Evolutionary conservation across 1,140 invertebrate species (phyloP), one percentile per base, ranked within the genome.

Genomic region (Bombus fervidus): DNA sequence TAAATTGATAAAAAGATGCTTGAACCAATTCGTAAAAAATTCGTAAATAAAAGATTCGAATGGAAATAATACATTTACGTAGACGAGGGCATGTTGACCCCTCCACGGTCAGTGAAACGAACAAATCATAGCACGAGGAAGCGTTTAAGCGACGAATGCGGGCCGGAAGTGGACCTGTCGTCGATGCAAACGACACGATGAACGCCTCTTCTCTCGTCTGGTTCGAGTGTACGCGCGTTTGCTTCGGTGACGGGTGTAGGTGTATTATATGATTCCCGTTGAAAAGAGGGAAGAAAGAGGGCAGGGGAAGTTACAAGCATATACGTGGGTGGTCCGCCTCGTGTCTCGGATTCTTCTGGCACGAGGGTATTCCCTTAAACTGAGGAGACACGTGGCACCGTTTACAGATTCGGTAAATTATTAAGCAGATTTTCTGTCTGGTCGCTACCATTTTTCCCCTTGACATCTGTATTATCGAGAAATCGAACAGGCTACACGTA

Each of bases 151-250:
- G 64, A 53, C 85, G 88, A 90, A 87, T 80, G 85, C 89, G 76
- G 89, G 79, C 90, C 90, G 90, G 90, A 91, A 91, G 90, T 91
- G 83, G 86, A 89, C 86, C 90, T 91, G 90, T 91, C 90, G 86
- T 88, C 84, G 79, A 85, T 66, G 78, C 81, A 64, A 84, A 86
- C 76, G 84, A 91, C 81, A 87, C 83, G 90, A 91, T 74, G 83
- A 87, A 91, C 88, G 86, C 78, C 71, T 86, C 83, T 89, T 90
- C 84, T 78, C 75, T 83, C 71, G 81, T 88, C 78, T 66, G 77
- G 62, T 74, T n/a, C 59, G 74, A 85, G 79, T 53, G 57, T 64
- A 59, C 64, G 22, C 81, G 69, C 72, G 74, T 37, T 59, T 47
- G 57, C 43, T 69, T 71, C 73, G 57, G 85, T 72, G 81, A 66